Percentiles rank a stretch among this genome's conserved stretches.
These are phyloP conservation scores for Pseudomyrmex gracilis DNA, from an alignment of 1,140 invertebrate species.

Conservation along the genomic window DNA sequence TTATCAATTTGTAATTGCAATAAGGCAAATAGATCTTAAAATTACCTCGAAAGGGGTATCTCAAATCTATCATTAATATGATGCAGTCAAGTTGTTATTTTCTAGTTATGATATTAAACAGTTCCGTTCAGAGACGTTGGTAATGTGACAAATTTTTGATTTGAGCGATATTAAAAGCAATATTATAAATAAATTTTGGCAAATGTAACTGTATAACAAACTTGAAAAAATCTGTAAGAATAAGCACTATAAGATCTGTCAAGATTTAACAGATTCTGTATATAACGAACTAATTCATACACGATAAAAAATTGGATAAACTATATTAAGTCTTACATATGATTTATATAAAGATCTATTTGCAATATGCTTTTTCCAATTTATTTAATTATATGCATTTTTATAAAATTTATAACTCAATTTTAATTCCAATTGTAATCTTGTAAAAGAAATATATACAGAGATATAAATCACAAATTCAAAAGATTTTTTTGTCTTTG, in stretches of 20 bases:
- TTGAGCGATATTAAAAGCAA: constrained; percentile 13
- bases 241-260: too few species aligned
- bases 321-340: background rate
- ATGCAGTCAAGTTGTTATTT: constrained; percentile 63
- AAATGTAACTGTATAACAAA: background rate
- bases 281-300: background rate
- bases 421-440: background rate
- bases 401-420: constrained; percentile 20
- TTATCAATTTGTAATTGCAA: constrained; percentile 76
- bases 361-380: constrained; percentile 33
- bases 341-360: constrained; percentile 50
- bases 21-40: constrained; percentile 78
- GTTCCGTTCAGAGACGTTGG: constrained; percentile 9
- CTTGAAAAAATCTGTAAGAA: too few species aligned
- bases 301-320: constrained; percentile 17
- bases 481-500: constrained; percentile 35
- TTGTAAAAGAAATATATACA: background rate
- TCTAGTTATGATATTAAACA: constrained; percentile 48
- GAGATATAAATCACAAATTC: constrained; percentile 32
- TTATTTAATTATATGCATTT: background rate
- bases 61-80: constrained; percentile 77
- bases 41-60: constrained; percentile 65
- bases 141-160: constrained; percentile 10
- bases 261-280: too few species aligned
- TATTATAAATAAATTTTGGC: constrained; percentile 38